Base-by-base conservation (phyloP, 53 echinoderm and acorn worm species). In the Holothuria scabra region DNA sequence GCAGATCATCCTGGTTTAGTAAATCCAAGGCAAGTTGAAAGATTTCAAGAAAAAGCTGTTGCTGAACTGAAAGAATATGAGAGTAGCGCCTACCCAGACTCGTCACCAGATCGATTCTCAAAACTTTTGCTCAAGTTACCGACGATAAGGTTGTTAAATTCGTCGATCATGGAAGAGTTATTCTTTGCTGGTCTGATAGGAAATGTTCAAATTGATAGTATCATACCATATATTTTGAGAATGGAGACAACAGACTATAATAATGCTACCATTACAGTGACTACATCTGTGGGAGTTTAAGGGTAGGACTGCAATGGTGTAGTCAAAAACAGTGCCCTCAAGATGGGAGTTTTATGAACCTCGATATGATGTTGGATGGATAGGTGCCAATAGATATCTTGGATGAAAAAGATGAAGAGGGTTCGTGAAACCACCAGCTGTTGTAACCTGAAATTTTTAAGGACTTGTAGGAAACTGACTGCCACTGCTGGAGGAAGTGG, bases 201-300 rank as follows among this genome's bases (percentile, higher is more conserved):
- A 12, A 99, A 99, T 48, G 99, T 99, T 34, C 99, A 99, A 91
- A 99, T 99, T 14, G 99, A 99, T 81, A 99, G 99, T 86, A 99
- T 99, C 85, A 99, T 99, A 67, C 99, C 99, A 9, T 99, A 99
- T 85, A 99, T 99, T 68, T 87, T 99, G 44, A 76, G 99, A 49
- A 99, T 99, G 99, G 99, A 99, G 87, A 99, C 99, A 4, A 92
- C 99, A 38, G 99, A 99, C 63, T 99, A 99, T 78, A 99, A 99
- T 66, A 87, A 85, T 37, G 96, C 96, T 5, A 93, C 94, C 81
- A 96, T 96, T 65, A 96, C 93, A 21, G 88, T 96, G 68, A 88
- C 96, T 1, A 87, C 93, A 3, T 86, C 93, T 14, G 78, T 78
- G 12, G 78, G 78, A 24, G 58, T 78, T 19, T 52, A 52, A 52